Conservation (phyloP, 2,113 vertebrate genomes). For the Cyrtonyx montezumae region DNA sequence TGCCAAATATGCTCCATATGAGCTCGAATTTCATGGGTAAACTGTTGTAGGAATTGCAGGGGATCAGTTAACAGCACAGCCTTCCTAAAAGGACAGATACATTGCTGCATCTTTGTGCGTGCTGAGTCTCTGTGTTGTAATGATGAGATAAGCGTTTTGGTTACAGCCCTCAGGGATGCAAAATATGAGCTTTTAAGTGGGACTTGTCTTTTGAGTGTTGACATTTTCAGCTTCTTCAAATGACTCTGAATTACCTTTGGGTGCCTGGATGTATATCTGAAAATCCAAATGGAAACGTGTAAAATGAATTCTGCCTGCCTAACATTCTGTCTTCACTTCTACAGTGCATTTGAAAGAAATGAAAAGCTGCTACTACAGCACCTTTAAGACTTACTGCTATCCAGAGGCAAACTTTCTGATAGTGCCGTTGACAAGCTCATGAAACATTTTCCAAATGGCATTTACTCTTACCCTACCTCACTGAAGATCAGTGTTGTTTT, state of each 20-base stretch:
- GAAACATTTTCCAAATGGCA: background rate
- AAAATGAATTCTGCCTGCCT: background rate
- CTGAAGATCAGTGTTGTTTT: background rate
- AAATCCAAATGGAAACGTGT: background rate
- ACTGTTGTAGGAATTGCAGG: background rate
- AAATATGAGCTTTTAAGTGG: background rate
- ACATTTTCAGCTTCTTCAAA: conserved; percentile 16
- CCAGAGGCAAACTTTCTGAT: background rate
- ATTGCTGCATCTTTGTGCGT: background rate
- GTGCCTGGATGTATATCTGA: background rate
- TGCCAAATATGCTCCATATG: background rate
- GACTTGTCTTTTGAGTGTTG: background rate
- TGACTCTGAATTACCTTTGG: background rate
- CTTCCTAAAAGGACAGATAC: background rate
- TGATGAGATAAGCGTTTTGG: background rate
- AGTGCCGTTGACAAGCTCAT: background rate
- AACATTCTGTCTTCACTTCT: background rate
- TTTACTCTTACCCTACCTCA: background rate
- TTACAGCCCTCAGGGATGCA: background rate
- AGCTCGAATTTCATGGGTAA: background rate
- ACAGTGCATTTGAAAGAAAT: background rate
- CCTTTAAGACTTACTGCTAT: background rate
- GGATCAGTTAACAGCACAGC: conserved; percentile 34
- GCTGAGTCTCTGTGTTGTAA: background rate
- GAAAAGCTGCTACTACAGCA: background rate